These are phyloP conservation scores for Phrynosoma blainvillii DNA, from an alignment of 2,113 vertebrate species.

Conservation along the genomic window DNA sequence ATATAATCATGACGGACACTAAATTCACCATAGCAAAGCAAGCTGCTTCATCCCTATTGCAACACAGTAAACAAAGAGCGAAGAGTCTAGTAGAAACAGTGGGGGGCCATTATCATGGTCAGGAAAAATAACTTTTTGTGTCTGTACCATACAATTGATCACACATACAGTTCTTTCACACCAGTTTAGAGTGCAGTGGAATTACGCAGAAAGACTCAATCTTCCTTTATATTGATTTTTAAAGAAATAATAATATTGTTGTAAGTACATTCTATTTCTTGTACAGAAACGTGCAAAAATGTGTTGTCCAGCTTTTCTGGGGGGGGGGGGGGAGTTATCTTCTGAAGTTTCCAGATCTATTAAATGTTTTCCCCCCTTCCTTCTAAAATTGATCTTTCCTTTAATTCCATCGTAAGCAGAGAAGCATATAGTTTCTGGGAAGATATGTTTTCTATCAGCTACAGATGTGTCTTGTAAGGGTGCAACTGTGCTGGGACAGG, in stretches of 20 bases:
- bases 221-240: not conserved
- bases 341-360: not conserved
- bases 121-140: constrained; percentile 29
- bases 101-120: constrained; percentile 16
- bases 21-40: constrained; percentile 12
- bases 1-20: not conserved
- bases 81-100: constrained; percentile 1
- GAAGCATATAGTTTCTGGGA: not conserved
- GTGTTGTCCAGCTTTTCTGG: not conserved
- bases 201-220: constrained; percentile 20
- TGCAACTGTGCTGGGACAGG: no score
- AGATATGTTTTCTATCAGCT: not conserved
- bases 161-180: not conserved
- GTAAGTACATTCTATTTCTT: not conserved
- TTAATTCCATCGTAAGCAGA: not conserved
- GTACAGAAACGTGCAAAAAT: constrained; percentile 22
- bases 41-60: constrained; percentile 3
- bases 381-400: not conserved
- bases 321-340: no score
- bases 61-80: not conserved
- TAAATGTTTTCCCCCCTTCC: not conserved
- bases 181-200: constrained; percentile 24
- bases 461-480: not conserved
- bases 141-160: constrained; percentile 8
- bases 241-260: not conserved